These are phyloP conservation scores for Oenanthe oenanthe DNA, from an alignment of 2,113 vertebrate genomes.

Conservation along the genomic window DNA sequence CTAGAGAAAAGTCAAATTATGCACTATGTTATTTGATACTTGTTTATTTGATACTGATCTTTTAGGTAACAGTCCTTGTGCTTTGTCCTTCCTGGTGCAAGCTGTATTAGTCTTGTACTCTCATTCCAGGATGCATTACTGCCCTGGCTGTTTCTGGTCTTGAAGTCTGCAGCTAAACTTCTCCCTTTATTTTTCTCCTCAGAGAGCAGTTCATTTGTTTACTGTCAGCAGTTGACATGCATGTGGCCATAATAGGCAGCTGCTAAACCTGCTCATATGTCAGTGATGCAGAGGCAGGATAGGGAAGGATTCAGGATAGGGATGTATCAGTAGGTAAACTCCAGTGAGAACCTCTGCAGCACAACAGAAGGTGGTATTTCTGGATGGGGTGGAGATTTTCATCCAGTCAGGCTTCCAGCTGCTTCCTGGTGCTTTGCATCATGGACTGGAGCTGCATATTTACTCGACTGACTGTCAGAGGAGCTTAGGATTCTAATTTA, in stretches of 20 bases:
- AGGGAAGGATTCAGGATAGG: not conserved
- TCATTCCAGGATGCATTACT: not conserved
- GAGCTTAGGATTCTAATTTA: not conserved
- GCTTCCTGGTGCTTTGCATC: not conserved
- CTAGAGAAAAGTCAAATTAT: not conserved
- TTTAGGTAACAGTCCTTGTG: not conserved
- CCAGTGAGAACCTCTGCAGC: not conserved
- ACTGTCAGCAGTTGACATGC: not conserved
- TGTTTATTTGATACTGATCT: not conserved
- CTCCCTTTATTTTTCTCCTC: not conserved
- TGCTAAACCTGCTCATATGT: not conserved
- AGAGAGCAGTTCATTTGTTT: not conserved
- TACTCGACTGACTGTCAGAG: not conserved
- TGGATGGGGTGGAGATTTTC: not conserved
- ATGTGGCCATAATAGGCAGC: not conserved
- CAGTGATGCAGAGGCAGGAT: not conserved
- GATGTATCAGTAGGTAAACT: rapidly evolving
- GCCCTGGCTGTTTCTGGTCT: not conserved
- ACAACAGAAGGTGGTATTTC: not conserved
- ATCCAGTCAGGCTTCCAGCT: not conserved
- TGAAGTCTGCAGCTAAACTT: not conserved
- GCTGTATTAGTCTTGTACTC: not conserved
- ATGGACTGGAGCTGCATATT: not conserved
- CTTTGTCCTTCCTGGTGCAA: not conserved
- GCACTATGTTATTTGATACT: not conserved